Evolutionary conservation across 2,113 vertebrate genomes (phyloP), one percentile per base, ranked within the genome.

Genomic region (Cettia cetti): DNA sequence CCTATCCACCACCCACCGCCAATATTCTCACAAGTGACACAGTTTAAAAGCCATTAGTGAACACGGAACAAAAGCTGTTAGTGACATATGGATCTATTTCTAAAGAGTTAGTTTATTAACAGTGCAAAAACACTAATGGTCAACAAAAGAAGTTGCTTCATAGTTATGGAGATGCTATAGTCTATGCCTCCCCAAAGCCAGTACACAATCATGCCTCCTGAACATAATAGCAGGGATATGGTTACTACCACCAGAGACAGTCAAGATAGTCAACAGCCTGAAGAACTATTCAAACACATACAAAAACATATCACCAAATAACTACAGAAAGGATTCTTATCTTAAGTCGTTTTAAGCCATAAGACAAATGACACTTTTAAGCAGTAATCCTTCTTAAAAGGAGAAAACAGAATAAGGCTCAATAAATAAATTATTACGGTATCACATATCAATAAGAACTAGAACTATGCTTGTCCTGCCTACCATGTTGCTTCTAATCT

Each of bases 1-100:
- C 13, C 37, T 52, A 14, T 7, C 11, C n/a, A 54, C 8, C 3
- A 22, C 9, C 26, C 9, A 3, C 3, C 1, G 0, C 8, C 52
- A 23, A 31, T 18, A 60, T 28, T 65, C n/a, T 64, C 33, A 75
- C 24, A 78, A 71, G 40, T 15, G 57, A 11, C 22, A 44, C 21
- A 66, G 30, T n/a, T 71, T 47, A 78, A 90, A 27, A 83, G 39
- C 21, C 40, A 17, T 20, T 37, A n/a, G 63, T 7, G 27, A 82
- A 63, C 4, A 5, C 15, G 9, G 26, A 85, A 47, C 45, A 54
- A 49, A 57, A 75, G 37, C 28, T 47, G 15, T 24, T 57, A 49
- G 50, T 11, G 8, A 20, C 37, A 69, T 2, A 26, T 0, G 8
- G 37, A 47, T 27, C 21, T 40, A 87, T 10, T 80, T 50, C 53